Conservation (phyloP, 2,113 vertebrate genomes). For the Stigmatopora nigra region DNA sequence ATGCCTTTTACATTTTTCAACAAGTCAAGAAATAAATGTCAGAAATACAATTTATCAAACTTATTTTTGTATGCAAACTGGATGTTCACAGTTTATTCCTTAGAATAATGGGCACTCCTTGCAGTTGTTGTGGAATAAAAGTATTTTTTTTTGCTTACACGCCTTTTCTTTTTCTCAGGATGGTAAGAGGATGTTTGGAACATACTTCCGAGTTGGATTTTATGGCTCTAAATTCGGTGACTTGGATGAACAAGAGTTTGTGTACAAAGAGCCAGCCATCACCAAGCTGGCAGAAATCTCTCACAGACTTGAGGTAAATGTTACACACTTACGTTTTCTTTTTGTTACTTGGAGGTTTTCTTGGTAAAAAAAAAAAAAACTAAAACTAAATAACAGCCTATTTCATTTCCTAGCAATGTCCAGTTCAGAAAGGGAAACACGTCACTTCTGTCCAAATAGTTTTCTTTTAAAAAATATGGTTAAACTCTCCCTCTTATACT, state of each 20-base stretch:
- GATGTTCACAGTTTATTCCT: not conserved
- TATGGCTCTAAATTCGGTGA: conserved; percentile 96
- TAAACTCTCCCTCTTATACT: not conserved
- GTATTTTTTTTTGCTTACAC: not conserved
- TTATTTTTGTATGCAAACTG: not conserved
- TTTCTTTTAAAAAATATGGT: not conserved
- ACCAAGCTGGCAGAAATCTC: conserved; percentile 97
- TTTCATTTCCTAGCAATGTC: not conserved
- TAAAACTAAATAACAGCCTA: too few species aligned
- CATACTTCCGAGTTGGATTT: conserved; percentile 96
- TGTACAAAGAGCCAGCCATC: conserved; percentile 97
- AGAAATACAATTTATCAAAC: not conserved
- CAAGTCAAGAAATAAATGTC: not conserved
- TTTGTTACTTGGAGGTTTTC: too few species aligned
- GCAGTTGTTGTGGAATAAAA: not conserved
- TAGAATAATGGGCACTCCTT: not conserved
- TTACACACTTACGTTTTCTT: too few species aligned
- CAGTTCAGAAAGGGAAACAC: not conserved
- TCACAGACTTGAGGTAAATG: conserved; percentile 88
- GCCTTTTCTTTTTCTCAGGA: conserved; percentile 63
- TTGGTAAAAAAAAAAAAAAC: too few species aligned
- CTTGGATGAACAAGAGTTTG: conserved; percentile 97
- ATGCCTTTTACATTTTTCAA: not conserved
- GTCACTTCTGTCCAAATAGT: not conserved
- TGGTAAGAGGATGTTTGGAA: conserved; percentile 99